These are phyloP conservation scores for Neotoxoptera formosana DNA, from an alignment of 1,140 invertebrate species.

Conservation along the genomic window DNA sequence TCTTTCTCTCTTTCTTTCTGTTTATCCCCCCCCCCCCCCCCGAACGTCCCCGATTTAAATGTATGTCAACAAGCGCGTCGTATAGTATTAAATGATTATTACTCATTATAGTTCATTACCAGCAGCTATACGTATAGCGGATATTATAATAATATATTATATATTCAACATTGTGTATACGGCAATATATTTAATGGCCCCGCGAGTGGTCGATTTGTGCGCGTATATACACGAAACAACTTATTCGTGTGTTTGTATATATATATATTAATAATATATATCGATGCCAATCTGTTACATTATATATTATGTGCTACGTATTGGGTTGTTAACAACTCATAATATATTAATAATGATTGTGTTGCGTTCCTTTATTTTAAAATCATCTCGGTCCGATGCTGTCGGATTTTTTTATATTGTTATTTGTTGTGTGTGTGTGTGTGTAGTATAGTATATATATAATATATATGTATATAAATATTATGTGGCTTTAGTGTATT, in stretches of 20 bases:
- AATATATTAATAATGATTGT: not conserved
- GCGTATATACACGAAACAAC: not conserved
- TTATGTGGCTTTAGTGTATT: not conserved
- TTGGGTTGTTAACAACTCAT: not conserved
- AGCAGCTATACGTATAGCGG: too few relatives aligned
- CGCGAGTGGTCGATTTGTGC: not conserved
- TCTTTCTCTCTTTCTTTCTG: not conserved
- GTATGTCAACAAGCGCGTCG: not conserved
- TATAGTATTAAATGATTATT: not conserved
- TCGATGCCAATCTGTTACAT: not conserved
- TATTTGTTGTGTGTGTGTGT: not conserved
- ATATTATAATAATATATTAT: too few relatives aligned
- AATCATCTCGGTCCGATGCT: not conserved
- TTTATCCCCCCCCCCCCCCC: not conserved
- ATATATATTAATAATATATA: too few relatives aligned
- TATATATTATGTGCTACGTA: not conserved
- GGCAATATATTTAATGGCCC: not conserved
- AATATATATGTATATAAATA: not conserved
- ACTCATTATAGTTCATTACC: not conserved
- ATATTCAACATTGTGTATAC: too few relatives aligned
- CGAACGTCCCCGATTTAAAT: not conserved
- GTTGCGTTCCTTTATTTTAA: not conserved
- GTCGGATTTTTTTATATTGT: not conserved
- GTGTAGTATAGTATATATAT: too few relatives aligned
- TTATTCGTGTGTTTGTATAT: not conserved